These are phyloP conservation scores for Geopemphigus sp. DNA, from an alignment of 1,140 invertebrate genomes.

Conservation along the genomic window DNA sequence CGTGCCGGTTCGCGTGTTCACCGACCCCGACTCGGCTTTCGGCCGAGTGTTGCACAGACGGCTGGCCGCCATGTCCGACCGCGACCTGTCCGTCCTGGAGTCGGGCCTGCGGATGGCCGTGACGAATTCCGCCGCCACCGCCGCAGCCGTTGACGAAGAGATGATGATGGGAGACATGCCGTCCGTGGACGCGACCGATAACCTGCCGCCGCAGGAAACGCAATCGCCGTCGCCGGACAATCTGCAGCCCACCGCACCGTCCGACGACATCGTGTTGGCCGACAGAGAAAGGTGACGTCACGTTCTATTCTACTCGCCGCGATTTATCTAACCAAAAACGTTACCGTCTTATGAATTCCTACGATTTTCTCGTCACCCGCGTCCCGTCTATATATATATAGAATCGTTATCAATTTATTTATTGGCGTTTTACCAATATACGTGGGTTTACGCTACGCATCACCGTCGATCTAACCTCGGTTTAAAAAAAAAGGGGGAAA, in stretches of 20 bases:
- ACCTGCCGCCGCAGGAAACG: not conserved
- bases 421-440: slow-evolving; percentile 10
- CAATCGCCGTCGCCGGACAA: not conserved
- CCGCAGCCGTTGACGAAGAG: not conserved
- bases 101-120: not conserved
- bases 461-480: not conserved
- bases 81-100: not conserved
- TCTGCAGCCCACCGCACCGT: too few relatives aligned
- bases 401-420: not conserved
- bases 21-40: slow-evolving; percentile 9
- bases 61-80: not conserved
- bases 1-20: not conserved
- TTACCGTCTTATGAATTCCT: too few relatives aligned
- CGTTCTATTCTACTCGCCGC: too few relatives aligned
- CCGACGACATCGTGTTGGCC: not conserved
- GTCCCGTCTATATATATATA: too few relatives aligned
- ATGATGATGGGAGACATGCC: slow-evolving; percentile 36
- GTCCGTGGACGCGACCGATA: not conserved
- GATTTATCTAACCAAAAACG: too few relatives aligned
- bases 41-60: not conserved
- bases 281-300: slow-evolving; percentile 1
- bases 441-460: too few relatives aligned
- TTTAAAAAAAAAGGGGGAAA: not conserved
- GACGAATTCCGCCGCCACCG: too few relatives aligned
- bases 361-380: too few relatives aligned